Base-by-base conservation (phyloP, 2,113 vertebrate species). In the Pteronura brasiliensis region DNA sequence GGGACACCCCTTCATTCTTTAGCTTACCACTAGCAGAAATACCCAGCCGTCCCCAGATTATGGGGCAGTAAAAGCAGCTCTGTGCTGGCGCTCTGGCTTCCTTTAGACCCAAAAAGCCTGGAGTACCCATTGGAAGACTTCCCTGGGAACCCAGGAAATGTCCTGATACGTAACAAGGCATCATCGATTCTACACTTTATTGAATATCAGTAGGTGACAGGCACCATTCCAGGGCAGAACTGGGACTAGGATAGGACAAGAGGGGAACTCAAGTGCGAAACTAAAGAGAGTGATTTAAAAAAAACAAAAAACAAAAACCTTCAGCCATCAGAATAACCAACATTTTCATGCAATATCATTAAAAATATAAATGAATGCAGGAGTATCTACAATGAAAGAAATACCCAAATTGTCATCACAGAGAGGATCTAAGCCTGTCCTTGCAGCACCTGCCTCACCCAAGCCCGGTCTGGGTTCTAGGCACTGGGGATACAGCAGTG, bases 131-230 rank as follows among this genome's bases (percentile, higher is more conserved):
- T 39, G n/a, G 1, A 27, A 14, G 55, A 1, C 92, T 88, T 93
- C 95, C 77, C 88, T 57, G 15, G 34, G 25, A 49, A 95, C 88
- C 88, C 95, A 55, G 84, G 81, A 96, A 98, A 93, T 91, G 95
- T 91, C 74, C 57, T 29, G 81, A 76, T 20, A 63, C 3, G 39
- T 3, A 7, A 55, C 0, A 25, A 88, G 36, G 31, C 20, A 7
- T 23, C 80, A 65, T 27, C 31, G 71, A 11, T 6, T 71, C 42
- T 29, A 27, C 44, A 47, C 55, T 88, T 36, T 29, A 29, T 0
- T 15, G 27, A 77, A 36, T 3, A 3, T 44, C 39, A 23, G 3
- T 34, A 8, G 10, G 12, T 39, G 57, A 13, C 36, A 36, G 74
- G 44, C 5, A 8, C 27, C 10, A 0, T 21, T 29, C 49, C 14